A percentile compares a stretch with the other conserved stretches of the same genome.
Evolutionary conservation across 1,140 invertebrate genomes (phyloP).

Genomic region (Belonocnema kinseyi): DNA sequence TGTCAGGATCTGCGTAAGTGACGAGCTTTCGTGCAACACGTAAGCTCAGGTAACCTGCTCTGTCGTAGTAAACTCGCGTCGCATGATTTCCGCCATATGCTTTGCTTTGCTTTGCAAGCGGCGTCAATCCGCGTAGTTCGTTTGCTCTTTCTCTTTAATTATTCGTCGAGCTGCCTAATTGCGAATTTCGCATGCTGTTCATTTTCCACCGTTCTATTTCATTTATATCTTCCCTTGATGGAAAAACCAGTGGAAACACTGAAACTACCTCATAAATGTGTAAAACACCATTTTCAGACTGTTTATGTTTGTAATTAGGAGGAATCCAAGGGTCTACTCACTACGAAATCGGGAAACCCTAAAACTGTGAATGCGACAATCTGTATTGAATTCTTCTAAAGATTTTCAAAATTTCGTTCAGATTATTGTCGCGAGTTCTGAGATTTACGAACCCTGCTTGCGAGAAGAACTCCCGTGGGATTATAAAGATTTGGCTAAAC

Average conservation of each 20-base stretch:
- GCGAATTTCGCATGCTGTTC: slow-evolving; percentile 25
- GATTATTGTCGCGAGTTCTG: no score
- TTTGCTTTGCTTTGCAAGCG: slow-evolving; percentile 45
- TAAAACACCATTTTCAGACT: background rate
- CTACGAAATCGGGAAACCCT: no score
- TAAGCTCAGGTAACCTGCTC: slow-evolving; percentile 45
- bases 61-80: slow-evolving; percentile 38
- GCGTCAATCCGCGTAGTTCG: slow-evolving; percentile 45
- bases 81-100: slow-evolving; percentile 59
- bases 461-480: no score
- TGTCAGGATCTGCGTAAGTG: slow-evolving; percentile 40
- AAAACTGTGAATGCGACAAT: no score
- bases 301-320: background rate
- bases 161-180: slow-evolving; percentile 35
- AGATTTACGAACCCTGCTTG: no score
- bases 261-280: background rate
- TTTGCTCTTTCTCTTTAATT: slow-evolving; percentile 45
- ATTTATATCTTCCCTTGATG: background rate
- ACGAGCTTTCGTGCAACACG: slow-evolving; percentile 55
- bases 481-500: no score
- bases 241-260: background rate
- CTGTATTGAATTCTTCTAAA: no score
- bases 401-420: no score
- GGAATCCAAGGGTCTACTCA: no score
- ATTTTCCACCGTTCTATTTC: slow-evolving; percentile 25